Evolutionary conservation across 2,113 vertebrate species (phyloP).

Genomic region (Cephalopterus ornatus): DNA sequence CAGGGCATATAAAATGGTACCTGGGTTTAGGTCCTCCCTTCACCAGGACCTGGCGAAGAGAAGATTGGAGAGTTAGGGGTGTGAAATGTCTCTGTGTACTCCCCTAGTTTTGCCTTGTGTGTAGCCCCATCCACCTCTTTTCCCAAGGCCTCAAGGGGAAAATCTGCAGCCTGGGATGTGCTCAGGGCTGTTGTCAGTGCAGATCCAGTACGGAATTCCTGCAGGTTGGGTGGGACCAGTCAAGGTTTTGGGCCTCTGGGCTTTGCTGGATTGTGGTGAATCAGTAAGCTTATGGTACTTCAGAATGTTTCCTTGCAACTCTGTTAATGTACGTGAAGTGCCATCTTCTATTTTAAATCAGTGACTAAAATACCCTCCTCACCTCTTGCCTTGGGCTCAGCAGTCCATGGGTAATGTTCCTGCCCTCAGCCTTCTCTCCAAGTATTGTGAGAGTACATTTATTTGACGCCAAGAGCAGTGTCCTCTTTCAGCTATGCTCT

Average conservation of each 20-base stretch:
- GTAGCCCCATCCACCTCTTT: neutral
- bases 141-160: too few species aligned
- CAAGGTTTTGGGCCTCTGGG: neutral
- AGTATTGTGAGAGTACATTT: rapidly evolving
- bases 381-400: neutral
- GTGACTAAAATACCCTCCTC: neutral
- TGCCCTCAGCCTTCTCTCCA: neutral
- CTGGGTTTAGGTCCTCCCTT: neutral
- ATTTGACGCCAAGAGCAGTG: neutral
- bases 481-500: neutral
- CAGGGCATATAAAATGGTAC: neutral
- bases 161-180: neutral
- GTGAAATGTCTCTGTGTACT: neutral
- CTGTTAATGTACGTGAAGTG: neutral
- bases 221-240: neutral
- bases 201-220: rapidly evolving
- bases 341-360: neutral
- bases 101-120: neutral
- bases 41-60: neutral
- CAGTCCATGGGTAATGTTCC: neutral
- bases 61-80: neutral
- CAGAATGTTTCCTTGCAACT: neutral
- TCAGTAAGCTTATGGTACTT: rapidly evolving
- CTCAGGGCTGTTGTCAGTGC: neutral
- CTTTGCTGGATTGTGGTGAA: neutral